Conservation (phyloP, 2,113 vertebrate genomes). For the Orthonyx spaldingii region DNA sequence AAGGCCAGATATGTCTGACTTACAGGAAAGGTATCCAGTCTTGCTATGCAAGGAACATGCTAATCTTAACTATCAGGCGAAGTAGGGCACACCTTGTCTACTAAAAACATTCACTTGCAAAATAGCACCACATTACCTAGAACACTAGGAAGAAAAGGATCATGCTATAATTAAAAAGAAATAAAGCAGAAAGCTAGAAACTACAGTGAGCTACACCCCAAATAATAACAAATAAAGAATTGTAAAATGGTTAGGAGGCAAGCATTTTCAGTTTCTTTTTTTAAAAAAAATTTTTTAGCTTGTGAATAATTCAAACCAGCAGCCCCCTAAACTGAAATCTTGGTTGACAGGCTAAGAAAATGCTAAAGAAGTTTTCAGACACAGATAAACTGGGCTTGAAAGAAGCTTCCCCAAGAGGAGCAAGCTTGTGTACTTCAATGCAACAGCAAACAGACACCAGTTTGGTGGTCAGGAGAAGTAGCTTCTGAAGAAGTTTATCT, state of each 20-base stretch:
- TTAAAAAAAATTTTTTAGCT: too few species aligned
- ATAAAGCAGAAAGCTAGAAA: background rate
- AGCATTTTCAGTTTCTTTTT: background rate
- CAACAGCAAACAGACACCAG: background rate
- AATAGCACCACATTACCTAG: background rate
- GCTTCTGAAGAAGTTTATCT: background rate
- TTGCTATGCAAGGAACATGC: background rate
- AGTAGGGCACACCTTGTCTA: background rate
- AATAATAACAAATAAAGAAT: background rate
- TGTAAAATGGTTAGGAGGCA: background rate
- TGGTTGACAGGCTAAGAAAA: background rate
- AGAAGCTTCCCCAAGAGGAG: background rate
- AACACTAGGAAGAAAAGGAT: background rate
- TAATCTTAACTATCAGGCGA: background rate
- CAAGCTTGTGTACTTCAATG: fast-evolving
- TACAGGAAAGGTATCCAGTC: background rate
- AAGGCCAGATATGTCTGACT: background rate
- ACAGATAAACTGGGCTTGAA: background rate
- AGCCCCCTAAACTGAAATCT: background rate
- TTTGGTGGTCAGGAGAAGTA: background rate
- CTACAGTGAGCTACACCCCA: background rate
- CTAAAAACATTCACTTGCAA: background rate
- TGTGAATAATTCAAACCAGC: background rate
- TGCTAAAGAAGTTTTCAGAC: background rate
- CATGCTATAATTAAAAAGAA: background rate